Percentiles rank a stretch among this genome's conserved stretches.
Conservation (phyloP, 2,888 invertebrate species). For the Artemia sinica region DNA sequence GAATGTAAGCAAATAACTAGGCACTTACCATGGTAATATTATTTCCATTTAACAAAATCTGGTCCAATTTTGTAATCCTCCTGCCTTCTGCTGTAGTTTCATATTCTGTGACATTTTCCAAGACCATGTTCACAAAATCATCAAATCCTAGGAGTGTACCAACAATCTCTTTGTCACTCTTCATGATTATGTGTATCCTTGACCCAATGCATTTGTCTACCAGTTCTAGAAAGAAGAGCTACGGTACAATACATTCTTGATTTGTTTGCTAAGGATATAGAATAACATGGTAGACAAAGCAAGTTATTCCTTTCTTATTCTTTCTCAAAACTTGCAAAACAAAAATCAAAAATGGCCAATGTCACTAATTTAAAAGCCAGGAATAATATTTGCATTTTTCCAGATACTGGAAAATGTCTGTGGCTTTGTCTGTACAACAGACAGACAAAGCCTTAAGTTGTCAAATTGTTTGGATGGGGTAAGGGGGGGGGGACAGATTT, state of each 20-base stretch:
- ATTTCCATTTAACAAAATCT: constrained; percentile 93
- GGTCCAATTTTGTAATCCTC: constrained; percentile 87
- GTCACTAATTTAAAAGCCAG: too few relatives aligned
- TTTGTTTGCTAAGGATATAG: not conserved
- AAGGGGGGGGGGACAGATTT: too few relatives aligned
- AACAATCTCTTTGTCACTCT: constrained; percentile 98
- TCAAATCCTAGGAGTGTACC: constrained; percentile 93
- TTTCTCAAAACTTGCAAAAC: too few relatives aligned
- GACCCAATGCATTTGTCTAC: constrained; percentile 99
- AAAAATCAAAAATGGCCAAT: too few relatives aligned
- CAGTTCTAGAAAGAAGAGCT: constrained; percentile 46
- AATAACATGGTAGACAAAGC: too few relatives aligned
- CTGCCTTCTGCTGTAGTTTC: constrained; percentile 93
- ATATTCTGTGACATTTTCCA: constrained; percentile 94
- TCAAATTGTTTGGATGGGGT: too few relatives aligned
- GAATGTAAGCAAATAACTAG: not conserved
- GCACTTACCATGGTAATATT: constrained; percentile 83
- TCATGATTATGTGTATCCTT: constrained; percentile 98
- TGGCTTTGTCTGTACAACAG: too few relatives aligned
- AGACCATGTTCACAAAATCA: constrained; percentile 94
- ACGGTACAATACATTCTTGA: not conserved
- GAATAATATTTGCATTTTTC: too few relatives aligned
- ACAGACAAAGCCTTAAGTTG: too few relatives aligned
- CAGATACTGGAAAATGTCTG: too few relatives aligned
- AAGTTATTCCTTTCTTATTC: too few relatives aligned